A percentile compares a stretch with the other conserved stretches of the same genome.
These are phyloP conservation scores for Sterna hirundo DNA, from an alignment of 2,113 vertebrate genomes.

Conservation along the genomic window DNA sequence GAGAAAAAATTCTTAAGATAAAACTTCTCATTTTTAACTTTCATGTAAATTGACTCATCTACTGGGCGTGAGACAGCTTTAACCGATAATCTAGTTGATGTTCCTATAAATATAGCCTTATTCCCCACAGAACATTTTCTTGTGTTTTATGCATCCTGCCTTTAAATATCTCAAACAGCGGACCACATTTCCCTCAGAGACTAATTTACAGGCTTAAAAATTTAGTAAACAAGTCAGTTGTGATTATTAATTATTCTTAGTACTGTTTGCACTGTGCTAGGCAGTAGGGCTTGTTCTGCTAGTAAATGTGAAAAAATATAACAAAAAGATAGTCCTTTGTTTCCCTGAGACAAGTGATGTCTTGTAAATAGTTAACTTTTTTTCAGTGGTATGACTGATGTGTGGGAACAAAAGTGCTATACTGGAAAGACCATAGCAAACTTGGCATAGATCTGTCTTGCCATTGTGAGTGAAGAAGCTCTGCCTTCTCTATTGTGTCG, in stretches of 20 bases:
- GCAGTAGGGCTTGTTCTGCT: neutral
- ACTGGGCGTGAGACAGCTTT: neutral
- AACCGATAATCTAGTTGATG: neutral
- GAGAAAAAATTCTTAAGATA: neutral
- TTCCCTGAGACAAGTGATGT: neutral
- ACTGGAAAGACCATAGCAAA: neutral
- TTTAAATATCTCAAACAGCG: neutral
- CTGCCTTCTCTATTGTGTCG: neutral
- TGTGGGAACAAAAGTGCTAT: neutral
- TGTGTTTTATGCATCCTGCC: neutral
- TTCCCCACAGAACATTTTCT: neutral
- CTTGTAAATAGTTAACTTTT: neutral
- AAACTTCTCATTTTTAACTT: neutral
- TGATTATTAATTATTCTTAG: neutral
- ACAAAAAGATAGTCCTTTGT: neutral
- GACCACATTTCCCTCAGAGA: neutral
- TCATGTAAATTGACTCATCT: neutral
- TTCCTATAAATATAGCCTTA: neutral
- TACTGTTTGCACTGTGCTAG: neutral
- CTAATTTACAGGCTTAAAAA: neutral
- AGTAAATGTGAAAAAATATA: rapidly evolving
- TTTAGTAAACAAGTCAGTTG: neutral
- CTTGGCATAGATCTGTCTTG: rapidly evolving
- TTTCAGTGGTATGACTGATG: neutral
- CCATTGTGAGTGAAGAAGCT: neutral